These are phyloP conservation scores for Lapara coniferarum DNA, from an alignment of 2,888 invertebrate genomes.

Conservation along the genomic window DNA sequence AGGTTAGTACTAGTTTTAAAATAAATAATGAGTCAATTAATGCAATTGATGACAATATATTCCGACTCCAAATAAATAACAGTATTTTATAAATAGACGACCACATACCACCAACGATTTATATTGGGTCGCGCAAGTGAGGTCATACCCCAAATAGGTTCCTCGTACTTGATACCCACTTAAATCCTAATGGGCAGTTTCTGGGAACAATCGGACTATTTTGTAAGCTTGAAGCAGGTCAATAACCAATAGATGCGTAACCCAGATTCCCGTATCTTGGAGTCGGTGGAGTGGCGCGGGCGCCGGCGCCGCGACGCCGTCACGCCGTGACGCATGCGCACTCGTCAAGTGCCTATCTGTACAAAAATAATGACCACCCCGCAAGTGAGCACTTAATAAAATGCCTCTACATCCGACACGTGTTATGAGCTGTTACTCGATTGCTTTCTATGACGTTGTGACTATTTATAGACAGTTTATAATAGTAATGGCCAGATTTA, in stretches of 20 bases:
- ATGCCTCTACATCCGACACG: slow-evolving; percentile 6
- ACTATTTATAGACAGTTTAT: too few species aligned
- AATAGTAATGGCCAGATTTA: too few species aligned
- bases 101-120: neutral
- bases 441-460: too few species aligned
- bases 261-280: slow-evolving; percentile 21
- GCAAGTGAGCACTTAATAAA: neutral
- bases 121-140: neutral
- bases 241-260: slow-evolving; percentile 23
- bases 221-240: slow-evolving; percentile 12
- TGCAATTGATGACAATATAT: too few species aligned
- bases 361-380: neutral
- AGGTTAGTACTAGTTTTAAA: too few species aligned
- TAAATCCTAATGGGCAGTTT: slow-evolving; percentile 2
- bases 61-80: too few species aligned
- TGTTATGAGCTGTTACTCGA: neutral
- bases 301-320: slow-evolving; percentile 19
- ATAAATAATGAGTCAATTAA: too few species aligned
- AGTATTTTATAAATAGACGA: too few species aligned
- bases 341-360: neutral
- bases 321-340: slow-evolving; percentile 16
- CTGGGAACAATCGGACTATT: slow-evolving; percentile 4
- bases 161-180: neutral
- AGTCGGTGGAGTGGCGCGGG: slow-evolving; percentile 3
- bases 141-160: neutral